These are phyloP conservation scores for Cotesia congregata DNA, from an alignment of 2,888 invertebrate genomes.

Conservation along the genomic window DNA sequence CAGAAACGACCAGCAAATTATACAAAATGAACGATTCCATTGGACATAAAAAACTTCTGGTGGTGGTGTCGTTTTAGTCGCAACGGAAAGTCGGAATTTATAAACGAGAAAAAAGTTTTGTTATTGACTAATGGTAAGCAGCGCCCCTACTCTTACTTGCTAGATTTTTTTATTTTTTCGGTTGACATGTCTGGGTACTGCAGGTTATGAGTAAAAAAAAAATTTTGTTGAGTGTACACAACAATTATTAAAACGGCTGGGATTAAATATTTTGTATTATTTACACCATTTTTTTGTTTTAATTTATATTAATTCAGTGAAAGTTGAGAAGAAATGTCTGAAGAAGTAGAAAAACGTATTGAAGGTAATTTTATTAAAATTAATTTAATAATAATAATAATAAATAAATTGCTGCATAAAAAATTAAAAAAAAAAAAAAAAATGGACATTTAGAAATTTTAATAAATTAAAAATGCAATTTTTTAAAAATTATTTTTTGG, in stretches of 20 bases:
- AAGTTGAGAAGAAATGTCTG: not conserved
- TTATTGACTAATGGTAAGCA: not conserved
- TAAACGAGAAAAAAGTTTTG: too few relatives aligned
- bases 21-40: not conserved
- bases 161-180: not conserved
- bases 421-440: too few relatives aligned
- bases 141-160: not conserved
- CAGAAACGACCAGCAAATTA: not conserved
- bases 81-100: too few relatives aligned
- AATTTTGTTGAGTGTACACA: not conserved
- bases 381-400: too few relatives aligned
- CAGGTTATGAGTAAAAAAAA: not conserved
- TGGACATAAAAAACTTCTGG: not conserved
- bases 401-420: too few relatives aligned
- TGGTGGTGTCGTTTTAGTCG: not conserved
- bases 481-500: too few relatives aligned
- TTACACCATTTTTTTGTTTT: too few relatives aligned
- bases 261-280: not conserved
- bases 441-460: too few relatives aligned
- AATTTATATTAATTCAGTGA: not conserved
- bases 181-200: not conserved
- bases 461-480: too few relatives aligned
- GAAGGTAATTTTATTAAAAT: not conserved
- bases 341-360: not conserved
- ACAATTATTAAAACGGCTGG: not conserved